phyloP scores from a whole-genome alignment of 1,140 invertebrate species.

The Drosophila varians region DNA sequence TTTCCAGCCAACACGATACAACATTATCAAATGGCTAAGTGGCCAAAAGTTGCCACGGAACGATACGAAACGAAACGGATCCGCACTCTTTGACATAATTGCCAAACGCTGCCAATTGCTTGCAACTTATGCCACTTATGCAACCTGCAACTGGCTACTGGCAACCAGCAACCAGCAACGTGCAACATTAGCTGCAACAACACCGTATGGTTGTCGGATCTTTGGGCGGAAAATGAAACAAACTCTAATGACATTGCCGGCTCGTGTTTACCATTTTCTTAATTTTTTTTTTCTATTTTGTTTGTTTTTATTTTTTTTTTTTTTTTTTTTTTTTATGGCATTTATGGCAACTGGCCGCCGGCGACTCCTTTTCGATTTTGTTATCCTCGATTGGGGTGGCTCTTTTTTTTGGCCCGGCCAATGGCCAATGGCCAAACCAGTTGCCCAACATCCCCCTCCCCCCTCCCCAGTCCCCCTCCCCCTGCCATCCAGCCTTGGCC shows the following conservation, averaged over 20 bases:
- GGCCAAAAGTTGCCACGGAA: constrained; percentile 29
- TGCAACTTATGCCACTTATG: constrained; percentile 5
- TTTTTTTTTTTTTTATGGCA: constrained; percentile 1
- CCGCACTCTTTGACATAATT: constrained; percentile 43
- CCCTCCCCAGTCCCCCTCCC: no score
- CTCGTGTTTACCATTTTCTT: not conserved
- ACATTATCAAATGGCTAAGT: constrained; percentile 39
- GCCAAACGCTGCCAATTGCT: constrained; percentile 7
- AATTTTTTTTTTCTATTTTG: constrained; percentile 6
- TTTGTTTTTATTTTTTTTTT: constrained; percentile 12
- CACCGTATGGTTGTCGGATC: not conserved
- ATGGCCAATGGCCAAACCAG: constrained; percentile 30
- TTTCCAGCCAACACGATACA: constrained; percentile 17
- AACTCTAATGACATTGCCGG: constrained; percentile 28
- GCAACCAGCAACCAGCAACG: no score
- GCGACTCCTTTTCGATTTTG: not conserved
- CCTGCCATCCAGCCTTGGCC: constrained; percentile 10
- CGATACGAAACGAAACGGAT: constrained; percentile 11
- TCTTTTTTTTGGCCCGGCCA: constrained; percentile 4
- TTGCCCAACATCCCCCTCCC: no score
- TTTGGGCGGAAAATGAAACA: constrained; percentile 17
- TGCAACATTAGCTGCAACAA: constrained; percentile 15
- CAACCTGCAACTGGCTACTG: no score
- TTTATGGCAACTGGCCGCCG: constrained; percentile 1
- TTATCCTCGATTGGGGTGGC: constrained; percentile 2